These are phyloP conservation scores for Oriolus oriolus DNA, from an alignment of 2,113 vertebrate species.

Conservation along the genomic window DNA sequence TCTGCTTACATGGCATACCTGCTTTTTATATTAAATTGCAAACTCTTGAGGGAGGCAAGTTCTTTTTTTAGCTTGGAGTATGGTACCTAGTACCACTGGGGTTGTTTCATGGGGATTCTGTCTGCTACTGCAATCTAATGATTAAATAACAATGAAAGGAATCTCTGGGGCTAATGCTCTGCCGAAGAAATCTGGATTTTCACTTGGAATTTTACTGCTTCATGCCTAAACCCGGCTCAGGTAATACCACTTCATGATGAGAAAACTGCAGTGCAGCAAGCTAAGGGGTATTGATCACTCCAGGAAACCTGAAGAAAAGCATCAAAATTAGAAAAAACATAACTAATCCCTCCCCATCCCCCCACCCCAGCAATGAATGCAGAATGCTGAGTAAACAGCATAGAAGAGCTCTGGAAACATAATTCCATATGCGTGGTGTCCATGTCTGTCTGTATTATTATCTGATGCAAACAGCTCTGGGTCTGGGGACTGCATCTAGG, in stretches of 20 bases:
- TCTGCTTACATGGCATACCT: background rate
- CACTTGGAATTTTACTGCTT: background rate
- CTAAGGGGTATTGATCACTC: background rate
- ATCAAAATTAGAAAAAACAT: background rate
- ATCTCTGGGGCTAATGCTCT: background rate
- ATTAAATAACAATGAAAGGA: conserved; percentile 25
- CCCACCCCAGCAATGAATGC: background rate
- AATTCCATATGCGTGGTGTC: background rate
- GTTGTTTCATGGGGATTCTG: background rate
- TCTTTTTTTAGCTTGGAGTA: background rate
- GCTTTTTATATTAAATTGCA: background rate
- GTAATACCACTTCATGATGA: background rate
- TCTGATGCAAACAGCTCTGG: background rate
- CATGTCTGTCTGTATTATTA: background rate
- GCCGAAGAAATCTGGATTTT: conserved; percentile 15
- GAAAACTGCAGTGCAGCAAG: background rate
- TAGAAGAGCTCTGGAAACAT: background rate
- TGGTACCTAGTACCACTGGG: background rate
- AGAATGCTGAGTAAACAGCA: background rate
- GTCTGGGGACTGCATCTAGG: background rate
- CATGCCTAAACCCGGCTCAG: background rate
- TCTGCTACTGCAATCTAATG: background rate
- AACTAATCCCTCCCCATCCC: rapidly evolving
- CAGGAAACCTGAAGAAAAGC: background rate
- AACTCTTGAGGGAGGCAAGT: background rate